Evolutionary conservation across 2,888 invertebrate species (phyloP).

Genomic region (Dendrolimus houi): DNA sequence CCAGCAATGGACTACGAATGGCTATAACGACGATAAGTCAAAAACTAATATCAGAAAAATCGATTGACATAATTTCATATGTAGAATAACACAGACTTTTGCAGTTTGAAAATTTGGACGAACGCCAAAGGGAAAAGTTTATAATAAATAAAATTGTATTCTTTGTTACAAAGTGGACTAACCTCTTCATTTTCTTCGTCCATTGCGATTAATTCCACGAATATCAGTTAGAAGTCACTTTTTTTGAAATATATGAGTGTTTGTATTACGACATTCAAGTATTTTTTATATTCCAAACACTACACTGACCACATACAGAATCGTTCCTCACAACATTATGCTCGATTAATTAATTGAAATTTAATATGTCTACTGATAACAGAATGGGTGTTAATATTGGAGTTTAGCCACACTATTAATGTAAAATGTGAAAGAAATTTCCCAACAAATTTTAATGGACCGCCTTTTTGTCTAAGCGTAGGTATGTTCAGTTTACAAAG

Average conservation of each 20-base stretch:
- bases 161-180: constrained; percentile 24
- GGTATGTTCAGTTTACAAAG: no score
- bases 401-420: no score
- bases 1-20: no score
- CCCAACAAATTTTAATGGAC: no score
- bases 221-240: not conserved
- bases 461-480: no score
- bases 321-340: not conserved
- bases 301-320: not conserved
- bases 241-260: not conserved
- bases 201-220: constrained; percentile 14
- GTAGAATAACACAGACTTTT: not conserved
- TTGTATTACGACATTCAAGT: not conserved
- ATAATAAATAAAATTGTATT: not conserved
- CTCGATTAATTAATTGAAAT: not conserved
- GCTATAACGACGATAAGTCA: no score
- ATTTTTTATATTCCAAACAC: not conserved
- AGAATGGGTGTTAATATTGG: not conserved
- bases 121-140: constrained; percentile 12
- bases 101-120: constrained; percentile 6
- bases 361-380: not conserved
- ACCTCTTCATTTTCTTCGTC: constrained; percentile 33
- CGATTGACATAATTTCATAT: not conserved
- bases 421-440: no score
- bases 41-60: no score